Evolutionary conservation across 2,113 vertebrate species (phyloP).

Genomic region (Thalassarche chlororhynchos): DNA sequence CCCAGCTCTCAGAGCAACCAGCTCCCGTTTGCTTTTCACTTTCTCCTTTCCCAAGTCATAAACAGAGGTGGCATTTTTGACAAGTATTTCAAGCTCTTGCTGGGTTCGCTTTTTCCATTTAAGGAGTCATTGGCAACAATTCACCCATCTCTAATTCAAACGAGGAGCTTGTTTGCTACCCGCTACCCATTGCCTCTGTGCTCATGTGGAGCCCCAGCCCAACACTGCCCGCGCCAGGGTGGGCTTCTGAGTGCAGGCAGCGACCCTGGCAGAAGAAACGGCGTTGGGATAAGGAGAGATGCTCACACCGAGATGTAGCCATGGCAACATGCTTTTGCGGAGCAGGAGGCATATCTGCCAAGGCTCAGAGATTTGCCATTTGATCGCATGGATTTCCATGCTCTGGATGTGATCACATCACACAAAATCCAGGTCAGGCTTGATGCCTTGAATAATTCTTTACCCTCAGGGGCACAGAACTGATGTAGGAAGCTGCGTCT

Average conservation of each 20-base stretch:
- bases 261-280: constrained; percentile 35
- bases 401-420: constrained; percentile 65
- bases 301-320: constrained; percentile 64
- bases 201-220: neutral
- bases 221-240: neutral
- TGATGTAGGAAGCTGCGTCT: constrained; percentile 15
- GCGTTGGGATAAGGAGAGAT: constrained; percentile 40
- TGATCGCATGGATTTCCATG: constrained; percentile 63
- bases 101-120: neutral
- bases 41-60: neutral
- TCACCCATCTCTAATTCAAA: neutral
- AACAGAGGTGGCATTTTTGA: neutral
- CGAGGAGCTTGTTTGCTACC: neutral
- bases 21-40: neutral
- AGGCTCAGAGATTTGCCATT: constrained; percentile 68
- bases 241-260: constrained; percentile 18
- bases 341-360: constrained; percentile 68
- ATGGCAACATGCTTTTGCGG: constrained; percentile 68
- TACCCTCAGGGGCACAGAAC: constrained; percentile 42
- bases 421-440: constrained; percentile 68
- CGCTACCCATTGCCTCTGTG: neutral
- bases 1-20: neutral
- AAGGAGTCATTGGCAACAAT: neutral
- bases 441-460: constrained; percentile 61
- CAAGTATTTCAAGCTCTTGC: constrained; percentile 15